Base-by-base conservation (phyloP, 2,113 vertebrate genomes). In the Smithornis capensis region DNA sequence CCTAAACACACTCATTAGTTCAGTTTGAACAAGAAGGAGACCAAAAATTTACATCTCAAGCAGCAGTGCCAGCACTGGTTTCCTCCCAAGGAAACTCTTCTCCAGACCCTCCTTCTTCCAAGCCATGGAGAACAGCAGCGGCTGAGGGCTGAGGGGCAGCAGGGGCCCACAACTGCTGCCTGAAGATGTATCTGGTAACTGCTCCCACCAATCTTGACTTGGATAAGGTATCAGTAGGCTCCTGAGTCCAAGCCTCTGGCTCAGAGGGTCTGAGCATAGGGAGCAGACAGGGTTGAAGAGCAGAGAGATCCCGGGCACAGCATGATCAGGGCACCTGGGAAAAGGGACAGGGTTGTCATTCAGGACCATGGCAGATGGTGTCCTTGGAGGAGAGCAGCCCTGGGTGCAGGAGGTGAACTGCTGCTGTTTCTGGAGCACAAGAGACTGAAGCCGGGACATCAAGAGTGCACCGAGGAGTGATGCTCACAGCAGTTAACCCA, bases 291-390 rank as follows among this genome's bases (percentile, higher is more conserved):
- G 4, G 18, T 7, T 59, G 57, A 59, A 75, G 14, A 31, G 17
- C 28, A 10, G 67, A 69, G 59, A 73, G n/a, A 5, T 57, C n/a
- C 42, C 22, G 23, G 42, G 27, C 56, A 59, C 22, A 14, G 21
- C 37, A 25, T 1, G 7, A 27, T 31, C 45, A 57, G 19, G 37
- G 6, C n/a, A 55, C 10, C 33, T 45, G 19, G 49, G 35, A 23
- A 23, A 25, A 75, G 42, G 68, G 38, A 14, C 37, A 47, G 50
- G 12, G 28, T 31, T 74, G 55, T 24, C 16, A 7, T 15, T 19
- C 40, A 42, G 37, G 56, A 19, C 11, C 17, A 12, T 0, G 0
- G 42, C 28, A 40, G n/a, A 28, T 3, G 37, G 10, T 55, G 69
- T 59, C 12, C 44, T 62, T 1, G 1, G 0, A 53, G 52, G 17